These are phyloP conservation scores for Mirza zaza DNA, from an alignment of 2,113 vertebrate genomes.

Conservation along the genomic window DNA sequence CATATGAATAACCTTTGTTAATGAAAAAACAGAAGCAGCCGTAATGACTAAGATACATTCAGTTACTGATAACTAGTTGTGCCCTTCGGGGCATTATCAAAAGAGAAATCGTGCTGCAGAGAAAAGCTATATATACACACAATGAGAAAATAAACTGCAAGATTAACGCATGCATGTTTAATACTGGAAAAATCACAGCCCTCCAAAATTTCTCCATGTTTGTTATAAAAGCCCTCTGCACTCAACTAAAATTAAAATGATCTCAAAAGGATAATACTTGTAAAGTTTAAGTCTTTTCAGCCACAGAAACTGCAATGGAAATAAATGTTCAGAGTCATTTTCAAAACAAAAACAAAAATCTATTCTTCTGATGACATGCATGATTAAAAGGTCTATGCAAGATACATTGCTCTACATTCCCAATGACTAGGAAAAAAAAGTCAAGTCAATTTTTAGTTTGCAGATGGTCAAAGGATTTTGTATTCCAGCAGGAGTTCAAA, in stretches of 20 bases:
- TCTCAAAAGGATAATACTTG: conserved; percentile 87
- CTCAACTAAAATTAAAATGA: conserved; percentile 88
- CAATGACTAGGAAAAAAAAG: conserved; percentile 85
- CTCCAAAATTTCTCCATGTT: conserved; percentile 83
- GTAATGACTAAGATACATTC: conserved; percentile 89
- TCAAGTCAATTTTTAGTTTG: conserved; percentile 86
- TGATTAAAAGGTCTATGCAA: conserved; percentile 88
- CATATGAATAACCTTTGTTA: conserved; percentile 84
- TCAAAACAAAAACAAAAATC: conserved; percentile 83
- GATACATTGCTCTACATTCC: conserved; percentile 85
- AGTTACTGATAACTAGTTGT: conserved; percentile 86
- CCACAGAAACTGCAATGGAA: conserved; percentile 87
- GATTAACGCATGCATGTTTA: conserved; percentile 88
- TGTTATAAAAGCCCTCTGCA: conserved; percentile 88
- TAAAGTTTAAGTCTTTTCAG: conserved; percentile 86
- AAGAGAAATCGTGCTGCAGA: conserved; percentile 86
- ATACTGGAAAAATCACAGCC: conserved; percentile 87
- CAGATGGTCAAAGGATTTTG: conserved; percentile 85
- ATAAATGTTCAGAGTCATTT: conserved; percentile 87
- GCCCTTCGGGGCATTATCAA: conserved; percentile 82
- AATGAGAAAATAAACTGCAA: conserved; percentile 86
- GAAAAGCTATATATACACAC: conserved; percentile 85
- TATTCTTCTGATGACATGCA: conserved; percentile 89
- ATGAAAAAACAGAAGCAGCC: conserved; percentile 86
- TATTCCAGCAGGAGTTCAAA: conserved; percentile 88